Conservation (phyloP, 2,113 vertebrate species). For the Eptesicus fuscus region DNA sequence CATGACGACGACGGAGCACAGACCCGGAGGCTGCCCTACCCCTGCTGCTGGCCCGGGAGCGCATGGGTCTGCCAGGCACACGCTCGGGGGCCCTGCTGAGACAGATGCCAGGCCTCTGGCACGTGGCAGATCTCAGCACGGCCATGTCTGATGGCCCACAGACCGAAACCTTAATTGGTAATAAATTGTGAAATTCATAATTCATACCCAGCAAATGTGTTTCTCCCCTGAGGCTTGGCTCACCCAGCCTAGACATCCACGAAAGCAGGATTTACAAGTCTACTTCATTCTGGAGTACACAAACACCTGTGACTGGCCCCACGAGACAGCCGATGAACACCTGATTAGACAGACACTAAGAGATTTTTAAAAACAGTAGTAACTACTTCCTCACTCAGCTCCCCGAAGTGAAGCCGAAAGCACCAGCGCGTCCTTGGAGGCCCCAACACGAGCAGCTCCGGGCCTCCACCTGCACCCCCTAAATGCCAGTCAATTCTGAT, state of each 20-base stretch:
- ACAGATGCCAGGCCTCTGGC: not conserved
- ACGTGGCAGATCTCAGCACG: not conserved
- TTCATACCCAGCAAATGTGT: not conserved
- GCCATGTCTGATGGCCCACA: not conserved
- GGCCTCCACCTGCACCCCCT: not conserved
- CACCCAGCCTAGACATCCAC: not conserved
- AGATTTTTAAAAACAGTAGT: not conserved
- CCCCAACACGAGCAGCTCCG: not conserved
- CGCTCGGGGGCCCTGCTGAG: fast-evolving
- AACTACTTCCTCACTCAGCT: not conserved
- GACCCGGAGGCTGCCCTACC: not conserved
- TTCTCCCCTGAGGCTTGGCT: not conserved
- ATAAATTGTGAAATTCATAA: not conserved
- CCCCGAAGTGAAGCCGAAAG: not conserved
- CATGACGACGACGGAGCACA: fast-evolving
- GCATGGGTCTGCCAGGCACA: fast-evolving
- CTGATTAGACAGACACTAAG: not conserved
- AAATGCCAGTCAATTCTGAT: not conserved
- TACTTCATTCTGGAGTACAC: not conserved
- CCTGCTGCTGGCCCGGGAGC: fast-evolving
- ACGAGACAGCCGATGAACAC: fast-evolving
- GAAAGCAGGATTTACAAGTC: not conserved
- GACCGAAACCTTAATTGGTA: not conserved
- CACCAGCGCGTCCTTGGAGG: not conserved
- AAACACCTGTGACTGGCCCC: not conserved